Conservation (phyloP, 2,113 vertebrate species). For the Ancistrus triradiatus region DNA sequence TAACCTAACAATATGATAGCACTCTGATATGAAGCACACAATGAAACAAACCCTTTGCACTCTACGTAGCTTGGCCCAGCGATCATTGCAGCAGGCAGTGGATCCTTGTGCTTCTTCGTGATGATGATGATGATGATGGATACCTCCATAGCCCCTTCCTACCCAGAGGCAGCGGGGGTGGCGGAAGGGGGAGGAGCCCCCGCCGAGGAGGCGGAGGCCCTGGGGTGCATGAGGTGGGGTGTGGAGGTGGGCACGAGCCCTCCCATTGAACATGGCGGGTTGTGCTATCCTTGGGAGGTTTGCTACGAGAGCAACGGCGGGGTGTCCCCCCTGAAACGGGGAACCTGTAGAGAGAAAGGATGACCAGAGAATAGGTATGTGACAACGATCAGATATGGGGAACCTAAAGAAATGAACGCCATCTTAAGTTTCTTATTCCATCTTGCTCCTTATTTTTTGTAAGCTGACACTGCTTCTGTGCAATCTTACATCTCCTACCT, state of each 20-base stretch:
- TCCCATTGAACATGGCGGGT: slow-evolving; percentile 61
- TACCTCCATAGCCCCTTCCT: slow-evolving; percentile 51
- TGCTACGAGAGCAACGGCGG: slow-evolving; percentile 72
- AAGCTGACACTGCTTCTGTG: background rate
- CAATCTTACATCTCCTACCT: slow-evolving; percentile 65
- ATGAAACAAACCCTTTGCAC: slow-evolving; percentile 87
- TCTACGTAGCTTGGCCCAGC: slow-evolving; percentile 95
- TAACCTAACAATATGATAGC: too few relatives aligned
- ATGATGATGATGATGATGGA: slow-evolving; percentile 54
- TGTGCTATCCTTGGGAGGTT: slow-evolving; percentile 65
- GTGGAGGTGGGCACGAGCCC: slow-evolving; percentile 81
- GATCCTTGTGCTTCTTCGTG: slow-evolving; percentile 71
- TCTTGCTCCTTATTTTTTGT: background rate
- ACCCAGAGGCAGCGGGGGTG: slow-evolving; percentile 75
- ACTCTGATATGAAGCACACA: too few relatives aligned
- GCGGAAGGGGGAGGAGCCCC: slow-evolving; percentile 77
- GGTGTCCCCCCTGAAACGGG: slow-evolving; percentile 86
- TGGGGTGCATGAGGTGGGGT: slow-evolving; percentile 80
- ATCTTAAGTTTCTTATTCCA: background rate
- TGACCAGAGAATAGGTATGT: background rate
- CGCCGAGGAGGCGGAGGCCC: slow-evolving; percentile 79
- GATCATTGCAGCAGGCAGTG: slow-evolving; percentile 87
- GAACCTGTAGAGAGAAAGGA: slow-evolving; percentile 68
- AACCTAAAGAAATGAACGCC: background rate
- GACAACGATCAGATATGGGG: background rate